Evolutionary conservation across 2,797 vertebrate species (phyloP).

Genomic region (Limosa lapponica): DNA sequence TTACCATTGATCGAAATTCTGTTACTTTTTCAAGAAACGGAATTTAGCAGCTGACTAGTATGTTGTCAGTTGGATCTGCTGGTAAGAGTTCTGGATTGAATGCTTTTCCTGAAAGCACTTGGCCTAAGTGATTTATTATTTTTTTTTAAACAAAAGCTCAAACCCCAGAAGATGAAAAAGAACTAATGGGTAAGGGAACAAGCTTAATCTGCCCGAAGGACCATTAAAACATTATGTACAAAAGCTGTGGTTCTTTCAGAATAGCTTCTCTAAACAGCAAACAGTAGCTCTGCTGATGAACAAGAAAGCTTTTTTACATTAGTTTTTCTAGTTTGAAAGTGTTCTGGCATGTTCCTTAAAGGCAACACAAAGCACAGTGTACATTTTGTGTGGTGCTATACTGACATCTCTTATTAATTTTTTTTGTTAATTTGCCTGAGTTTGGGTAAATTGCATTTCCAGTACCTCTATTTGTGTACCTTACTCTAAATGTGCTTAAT

Average conservation of each 20-base stretch:
- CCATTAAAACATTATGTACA: neutral
- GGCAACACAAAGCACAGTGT: conserved; percentile 42
- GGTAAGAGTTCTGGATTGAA: neutral
- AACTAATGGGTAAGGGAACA: neutral
- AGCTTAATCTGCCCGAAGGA: neutral
- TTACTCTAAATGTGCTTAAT: too few relatives aligned
- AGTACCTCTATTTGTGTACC: neutral
- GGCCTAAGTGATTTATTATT: neutral
- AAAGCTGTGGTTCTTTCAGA: conserved; percentile 7
- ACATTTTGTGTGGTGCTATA: conserved; percentile 58
- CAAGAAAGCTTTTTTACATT: conserved; percentile 25
- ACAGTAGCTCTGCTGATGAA: neutral
- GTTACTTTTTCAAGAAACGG: neutral
- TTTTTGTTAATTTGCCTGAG: conserved; percentile 41
- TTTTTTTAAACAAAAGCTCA: neutral
- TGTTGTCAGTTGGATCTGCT: neutral
- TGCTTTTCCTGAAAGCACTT: neutral
- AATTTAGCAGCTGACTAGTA: neutral
- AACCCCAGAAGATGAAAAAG: neutral
- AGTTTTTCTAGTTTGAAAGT: conserved; percentile 38
- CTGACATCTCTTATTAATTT: conserved; percentile 34
- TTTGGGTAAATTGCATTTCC: neutral
- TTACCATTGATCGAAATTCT: neutral
- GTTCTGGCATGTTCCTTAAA: conserved; percentile 25
- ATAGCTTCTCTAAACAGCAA: neutral